These are phyloP conservation scores for Pollicipes pollicipes DNA, from an alignment of 1,140 invertebrate species.

Conservation along the genomic window DNA sequence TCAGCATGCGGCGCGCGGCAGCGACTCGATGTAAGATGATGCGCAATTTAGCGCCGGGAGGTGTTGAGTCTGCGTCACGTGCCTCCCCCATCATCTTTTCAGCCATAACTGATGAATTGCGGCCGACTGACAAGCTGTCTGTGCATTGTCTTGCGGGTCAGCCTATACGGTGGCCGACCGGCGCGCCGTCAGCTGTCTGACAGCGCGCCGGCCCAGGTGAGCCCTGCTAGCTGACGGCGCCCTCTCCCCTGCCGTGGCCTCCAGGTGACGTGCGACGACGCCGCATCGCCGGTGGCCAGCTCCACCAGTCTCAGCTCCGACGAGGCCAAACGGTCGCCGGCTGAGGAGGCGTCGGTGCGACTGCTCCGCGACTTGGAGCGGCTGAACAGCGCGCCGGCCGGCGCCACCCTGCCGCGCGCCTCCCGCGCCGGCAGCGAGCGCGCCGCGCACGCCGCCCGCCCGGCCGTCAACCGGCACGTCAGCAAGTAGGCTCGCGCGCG, in stretches of 20 bases:
- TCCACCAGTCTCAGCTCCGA: not conserved
- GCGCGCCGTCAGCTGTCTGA: too few relatives aligned
- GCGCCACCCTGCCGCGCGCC: not conserved
- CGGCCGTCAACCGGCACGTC: not conserved
- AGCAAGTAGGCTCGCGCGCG: not conserved
- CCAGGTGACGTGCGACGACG: not conserved
- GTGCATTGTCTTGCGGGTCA: too few relatives aligned
- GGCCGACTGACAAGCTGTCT: too few relatives aligned
- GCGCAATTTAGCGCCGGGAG: too few relatives aligned
- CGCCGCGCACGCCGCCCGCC: not conserved
- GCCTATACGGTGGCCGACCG: too few relatives aligned
- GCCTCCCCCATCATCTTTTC: too few relatives aligned
- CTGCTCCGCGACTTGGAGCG: not conserved
- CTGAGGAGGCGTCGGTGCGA: not conserved
- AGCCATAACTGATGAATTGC: too few relatives aligned
- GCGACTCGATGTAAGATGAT: too few relatives aligned
- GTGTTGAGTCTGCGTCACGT: too few relatives aligned
- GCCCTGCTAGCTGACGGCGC: too few relatives aligned
- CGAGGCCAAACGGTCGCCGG: not conserved
- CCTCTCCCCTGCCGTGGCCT: not conserved
- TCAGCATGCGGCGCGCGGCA: too few relatives aligned
- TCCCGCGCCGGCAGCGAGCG: not conserved
- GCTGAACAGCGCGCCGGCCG: not conserved
- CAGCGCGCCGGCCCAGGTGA: too few relatives aligned
- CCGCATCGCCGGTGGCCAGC: not conserved